phyloP scores from a whole-genome alignment of 2,113 vertebrate species.

The Bujurquina vittata region DNA sequence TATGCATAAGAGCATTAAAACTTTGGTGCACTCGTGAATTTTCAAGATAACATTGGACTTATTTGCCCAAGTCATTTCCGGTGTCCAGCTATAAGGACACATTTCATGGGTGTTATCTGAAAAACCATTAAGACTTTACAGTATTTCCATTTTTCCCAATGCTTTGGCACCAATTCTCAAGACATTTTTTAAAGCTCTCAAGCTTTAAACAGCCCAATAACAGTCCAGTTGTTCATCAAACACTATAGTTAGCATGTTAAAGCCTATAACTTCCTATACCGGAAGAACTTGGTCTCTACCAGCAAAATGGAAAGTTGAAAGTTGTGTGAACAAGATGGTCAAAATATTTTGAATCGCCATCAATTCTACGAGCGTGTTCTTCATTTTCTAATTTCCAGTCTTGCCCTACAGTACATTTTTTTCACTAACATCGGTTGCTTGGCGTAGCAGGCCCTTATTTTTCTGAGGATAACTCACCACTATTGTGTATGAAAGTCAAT shows the following conservation, averaged over 20 bases:
- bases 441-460: neutral
- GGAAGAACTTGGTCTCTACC: neutral
- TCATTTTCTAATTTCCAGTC: neutral
- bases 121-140: conserved; percentile 3
- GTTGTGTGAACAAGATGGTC: neutral
- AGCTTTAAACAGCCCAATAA: too few relatives aligned
- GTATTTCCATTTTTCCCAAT: conserved; percentile 1
- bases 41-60: neutral
- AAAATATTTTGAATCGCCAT: neutral
- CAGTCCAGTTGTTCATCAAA: neutral
- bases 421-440: neutral
- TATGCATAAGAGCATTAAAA: conserved; percentile 12
- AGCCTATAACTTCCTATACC: neutral
- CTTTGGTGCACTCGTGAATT: neutral
- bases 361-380: neutral
- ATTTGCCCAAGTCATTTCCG: conserved; percentile 8
- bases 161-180: conserved; percentile 1
- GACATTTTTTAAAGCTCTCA: neutral
- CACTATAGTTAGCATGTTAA: neutral
- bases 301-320: neutral
- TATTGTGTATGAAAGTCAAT: neutral
- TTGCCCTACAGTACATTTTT: neutral
- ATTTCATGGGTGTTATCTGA: conserved; percentile 2
- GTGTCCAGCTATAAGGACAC: neutral
- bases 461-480: neutral